phyloP scores from a whole-genome alignment of 2,888 invertebrate genomes.

The Eristalinus sepulchralis region DNA sequence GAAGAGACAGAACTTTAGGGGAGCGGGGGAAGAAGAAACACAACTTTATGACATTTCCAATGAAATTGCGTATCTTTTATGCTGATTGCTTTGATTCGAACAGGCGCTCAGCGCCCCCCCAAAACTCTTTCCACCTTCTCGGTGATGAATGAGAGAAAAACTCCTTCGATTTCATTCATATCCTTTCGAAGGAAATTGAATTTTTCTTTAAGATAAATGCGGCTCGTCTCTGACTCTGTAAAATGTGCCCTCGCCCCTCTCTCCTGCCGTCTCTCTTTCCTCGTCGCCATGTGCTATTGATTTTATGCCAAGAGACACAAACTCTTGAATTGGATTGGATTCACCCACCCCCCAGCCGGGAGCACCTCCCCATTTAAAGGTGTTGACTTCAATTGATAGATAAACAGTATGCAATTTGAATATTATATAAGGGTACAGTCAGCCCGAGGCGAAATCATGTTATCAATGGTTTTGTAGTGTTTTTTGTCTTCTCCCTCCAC shows the following conservation, averaged over 20 bases:
- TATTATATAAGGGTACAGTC: conserved; percentile 47
- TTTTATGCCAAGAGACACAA: conserved; percentile 32
- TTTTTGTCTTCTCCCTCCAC: neutral
- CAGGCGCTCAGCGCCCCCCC: neutral
- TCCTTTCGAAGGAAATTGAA: conserved; percentile 69
- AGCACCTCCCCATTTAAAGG: conserved; percentile 52
- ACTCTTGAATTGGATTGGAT: neutral
- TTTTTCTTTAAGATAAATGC: conserved; percentile 68
- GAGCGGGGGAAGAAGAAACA: neutral
- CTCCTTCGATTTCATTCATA: conserved; percentile 68
- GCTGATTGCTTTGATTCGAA: conserved; percentile 62
- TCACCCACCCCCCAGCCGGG: conserved; percentile 45
- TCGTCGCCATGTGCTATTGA: conserved; percentile 52
- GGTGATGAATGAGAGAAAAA: conserved; percentile 46
- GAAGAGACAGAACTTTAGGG: neutral
- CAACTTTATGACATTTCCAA: conserved; percentile 52
- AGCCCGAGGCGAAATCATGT: conserved; percentile 48
- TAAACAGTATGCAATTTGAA: conserved; percentile 71
- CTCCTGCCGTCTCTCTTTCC: neutral
- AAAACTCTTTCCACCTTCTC: neutral
- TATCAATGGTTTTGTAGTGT: conserved; percentile 61
- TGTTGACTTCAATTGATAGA: conserved; percentile 67
- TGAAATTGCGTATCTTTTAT: conserved; percentile 55
- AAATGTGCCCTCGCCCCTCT: conserved; percentile 31
- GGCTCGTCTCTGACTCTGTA: conserved; percentile 47